These are phyloP conservation scores for Hydrolagus colliei DNA, from an alignment of 2,797 vertebrate species.

Conservation along the genomic window DNA sequence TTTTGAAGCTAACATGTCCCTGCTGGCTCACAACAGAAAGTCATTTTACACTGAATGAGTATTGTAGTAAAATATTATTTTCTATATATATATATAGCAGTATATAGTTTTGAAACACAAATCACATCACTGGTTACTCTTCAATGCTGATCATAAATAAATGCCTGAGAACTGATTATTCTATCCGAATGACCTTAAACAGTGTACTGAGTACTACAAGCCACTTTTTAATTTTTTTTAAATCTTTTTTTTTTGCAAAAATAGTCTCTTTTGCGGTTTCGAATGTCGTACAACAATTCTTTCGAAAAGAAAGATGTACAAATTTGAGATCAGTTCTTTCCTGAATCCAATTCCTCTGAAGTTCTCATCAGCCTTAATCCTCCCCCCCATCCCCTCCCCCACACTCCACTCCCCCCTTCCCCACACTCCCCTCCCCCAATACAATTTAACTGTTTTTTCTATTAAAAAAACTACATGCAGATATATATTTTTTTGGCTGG, in stretches of 20 bases:
- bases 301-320: conserved; percentile 21
- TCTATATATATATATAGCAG: background rate
- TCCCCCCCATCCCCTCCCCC: too few relatives aligned
- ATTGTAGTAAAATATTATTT: conserved; percentile 22
- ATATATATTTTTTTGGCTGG: background rate
- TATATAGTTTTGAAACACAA: background rate
- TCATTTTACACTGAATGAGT: background rate
- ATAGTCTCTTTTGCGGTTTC: conserved; percentile 22
- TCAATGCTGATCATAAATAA: background rate
- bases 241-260: conserved; percentile 17
- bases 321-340: conserved; percentile 3
- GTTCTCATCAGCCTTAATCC: too few relatives aligned
- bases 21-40: conserved; percentile 13
- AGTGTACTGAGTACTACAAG: background rate
- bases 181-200: background rate
- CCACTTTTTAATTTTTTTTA: conserved; percentile 19
- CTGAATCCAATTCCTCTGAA: background rate
- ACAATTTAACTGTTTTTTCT: background rate
- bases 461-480: background rate
- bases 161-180: conserved; percentile 23
- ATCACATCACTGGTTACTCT: conserved; percentile 1
- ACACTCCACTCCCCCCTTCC: too few relatives aligned
- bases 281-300: background rate
- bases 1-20: background rate
- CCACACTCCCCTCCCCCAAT: background rate